Base-by-base conservation (phyloP, 2,888 invertebrate species). In the Hirtodrosophila trivittata region DNA sequence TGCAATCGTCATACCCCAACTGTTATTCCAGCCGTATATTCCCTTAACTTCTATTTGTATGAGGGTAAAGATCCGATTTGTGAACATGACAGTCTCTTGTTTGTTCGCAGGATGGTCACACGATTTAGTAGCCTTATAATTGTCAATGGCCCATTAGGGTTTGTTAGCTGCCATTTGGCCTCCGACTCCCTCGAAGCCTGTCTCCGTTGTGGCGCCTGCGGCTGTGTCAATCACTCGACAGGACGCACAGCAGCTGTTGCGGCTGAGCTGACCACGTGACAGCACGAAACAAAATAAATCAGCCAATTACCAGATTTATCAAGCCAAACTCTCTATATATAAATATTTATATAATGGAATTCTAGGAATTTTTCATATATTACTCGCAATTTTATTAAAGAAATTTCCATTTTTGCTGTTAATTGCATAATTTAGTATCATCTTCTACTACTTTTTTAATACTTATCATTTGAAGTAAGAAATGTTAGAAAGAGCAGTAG, bases 51-150 rank as follows among this genome's bases (percentile, higher is more conserved):
- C n/a, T n/a, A n/a, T n/a, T n/a, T n/a, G n/a, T n/a, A n/a, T n/a
- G n/a, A n/a, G n/a, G n/a, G n/a, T n/a, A n/a, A n/a, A n/a, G n/a
- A 55, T 13, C 25, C 43, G 57, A 51, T 51, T 63, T 58, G 54
- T 67, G 73, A 50, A 58, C 55, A 64, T 67, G 64, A 67, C 70
- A 71, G 33, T 26, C 13, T 25, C 50, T 18, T 67, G 68, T 77
- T 77, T 83, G 49, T 26, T 6, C 39, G 42, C 49, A 30, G 52
- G 35, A 56, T 46, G 59, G 45, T 59, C 65, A 64, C 66, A 82
- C 70, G 71, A 80, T 82, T 84, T 77, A 80, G 75, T 75, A 77
- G 75, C 75, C 60, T 63, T 80, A 81, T 86, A 82, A 84, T 84
- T 86, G 86, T 84, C 84, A 82, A 82, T 86, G 67, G 68, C 45